Conservation (phyloP, 2,797 vertebrate species). For the Cephalopachus bancanus region DNA sequence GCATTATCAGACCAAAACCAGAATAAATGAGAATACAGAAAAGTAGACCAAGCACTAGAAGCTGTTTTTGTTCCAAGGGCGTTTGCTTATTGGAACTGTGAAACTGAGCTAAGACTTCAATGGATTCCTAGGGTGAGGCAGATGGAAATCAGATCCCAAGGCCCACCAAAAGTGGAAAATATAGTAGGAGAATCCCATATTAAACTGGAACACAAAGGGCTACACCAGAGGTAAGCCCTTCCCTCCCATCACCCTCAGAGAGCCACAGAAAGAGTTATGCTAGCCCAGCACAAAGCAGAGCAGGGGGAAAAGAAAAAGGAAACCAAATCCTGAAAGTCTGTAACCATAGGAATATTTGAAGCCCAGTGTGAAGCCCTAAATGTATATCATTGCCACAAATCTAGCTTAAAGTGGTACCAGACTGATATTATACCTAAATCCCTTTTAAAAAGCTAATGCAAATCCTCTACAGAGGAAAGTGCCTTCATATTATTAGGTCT, state of each 20-base stretch:
- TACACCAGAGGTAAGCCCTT: not conserved
- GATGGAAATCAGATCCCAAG: conserved; percentile 5
- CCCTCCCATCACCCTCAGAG: not conserved
- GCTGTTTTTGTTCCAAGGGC: conserved; percentile 35
- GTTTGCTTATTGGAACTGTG: conserved; percentile 41
- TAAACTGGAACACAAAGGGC: not conserved
- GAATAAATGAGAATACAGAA: conserved; percentile 35
- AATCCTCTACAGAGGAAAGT: not conserved
- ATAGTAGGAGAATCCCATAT: not conserved
- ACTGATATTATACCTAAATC: not conserved
- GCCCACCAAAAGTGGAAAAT: not conserved
- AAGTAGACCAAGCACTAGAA: conserved; percentile 18
- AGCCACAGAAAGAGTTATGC: not conserved
- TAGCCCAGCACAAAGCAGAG: not conserved
- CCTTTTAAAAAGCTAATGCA: not conserved
- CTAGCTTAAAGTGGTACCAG: not conserved
- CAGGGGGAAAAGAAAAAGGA: not conserved
- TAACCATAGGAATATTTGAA: not conserved
- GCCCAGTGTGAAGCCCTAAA: not conserved
- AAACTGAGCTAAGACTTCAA: not conserved
- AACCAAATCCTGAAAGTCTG: not conserved
- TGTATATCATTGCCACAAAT: not conserved
- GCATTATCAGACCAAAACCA: conserved; percentile 40
- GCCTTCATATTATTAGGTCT: not conserved
- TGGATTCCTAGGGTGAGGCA: not conserved